Evolutionary conservation across 2,888 invertebrate genomes (phyloP).

Genomic region (Drosophila borealis): DNA sequence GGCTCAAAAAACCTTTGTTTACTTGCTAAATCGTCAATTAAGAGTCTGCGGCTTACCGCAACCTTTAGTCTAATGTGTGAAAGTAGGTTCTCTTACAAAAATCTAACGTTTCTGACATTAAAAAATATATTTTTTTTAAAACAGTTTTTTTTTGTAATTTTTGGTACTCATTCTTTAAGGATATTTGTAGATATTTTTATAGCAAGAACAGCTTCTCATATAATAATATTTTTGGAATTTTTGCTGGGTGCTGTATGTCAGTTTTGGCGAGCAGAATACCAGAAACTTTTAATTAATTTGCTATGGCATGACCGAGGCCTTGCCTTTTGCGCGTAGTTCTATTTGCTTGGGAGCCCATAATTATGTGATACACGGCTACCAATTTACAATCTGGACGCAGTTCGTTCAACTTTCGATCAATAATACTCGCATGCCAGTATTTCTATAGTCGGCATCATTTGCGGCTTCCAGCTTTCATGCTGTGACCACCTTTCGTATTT

Average conservation of each 20-base stretch:
- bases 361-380: conserved; percentile 50
- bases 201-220: too few species aligned
- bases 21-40: too few species aligned
- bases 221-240: background rate
- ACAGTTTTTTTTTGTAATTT: too few species aligned
- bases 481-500: conserved; percentile 42
- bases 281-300: conserved; percentile 37
- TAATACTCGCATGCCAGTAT: conserved; percentile 35
- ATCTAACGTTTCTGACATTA: too few species aligned
- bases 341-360: conserved; percentile 52
- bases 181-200: too few species aligned
- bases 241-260: background rate
- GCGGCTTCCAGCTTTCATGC: conserved; percentile 39
- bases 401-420: conserved; percentile 77
- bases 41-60: too few species aligned
- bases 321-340: conserved; percentile 25
- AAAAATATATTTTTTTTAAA: too few species aligned
- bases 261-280: background rate
- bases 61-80: too few species aligned
- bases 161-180: too few species aligned
- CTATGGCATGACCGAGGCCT: conserved; percentile 8
- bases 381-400: conserved; percentile 42
- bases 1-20: too few species aligned
- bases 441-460: conserved; percentile 26
- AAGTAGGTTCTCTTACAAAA: too few species aligned